These are phyloP conservation scores for Tiliacea citrago DNA, from an alignment of 2,888 invertebrate species.

Conservation along the genomic window DNA sequence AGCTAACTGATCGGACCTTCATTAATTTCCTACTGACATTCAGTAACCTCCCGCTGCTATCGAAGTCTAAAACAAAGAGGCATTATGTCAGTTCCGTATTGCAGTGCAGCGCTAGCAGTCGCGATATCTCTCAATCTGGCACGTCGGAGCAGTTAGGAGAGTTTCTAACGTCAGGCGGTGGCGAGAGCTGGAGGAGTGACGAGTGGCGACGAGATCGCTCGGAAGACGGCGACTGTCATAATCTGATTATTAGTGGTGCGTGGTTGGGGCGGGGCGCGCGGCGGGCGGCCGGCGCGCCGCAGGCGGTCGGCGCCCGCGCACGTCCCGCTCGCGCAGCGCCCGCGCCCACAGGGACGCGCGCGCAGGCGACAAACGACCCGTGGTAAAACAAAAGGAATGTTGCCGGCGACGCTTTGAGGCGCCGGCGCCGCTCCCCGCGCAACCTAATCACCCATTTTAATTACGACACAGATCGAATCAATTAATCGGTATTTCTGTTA, in stretches of 20 bases:
- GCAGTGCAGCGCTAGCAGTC: slow-evolving; percentile 51
- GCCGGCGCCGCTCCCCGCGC: slow-evolving; percentile 89
- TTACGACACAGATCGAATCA: slow-evolving; percentile 91
- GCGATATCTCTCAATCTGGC: slow-evolving; percentile 71
- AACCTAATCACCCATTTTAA: slow-evolving; percentile 90
- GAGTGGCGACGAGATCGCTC: slow-evolving; percentile 75
- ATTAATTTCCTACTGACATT: slow-evolving; percentile 62
- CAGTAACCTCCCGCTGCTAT: slow-evolving; percentile 71
- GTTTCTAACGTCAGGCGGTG: slow-evolving; percentile 66
- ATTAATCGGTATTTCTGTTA: slow-evolving; percentile 90
- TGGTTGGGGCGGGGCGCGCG: slow-evolving; percentile 87
- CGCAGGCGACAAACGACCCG: slow-evolving; percentile 90
- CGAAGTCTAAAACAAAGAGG: slow-evolving; percentile 70
- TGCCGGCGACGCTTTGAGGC: slow-evolving; percentile 90
- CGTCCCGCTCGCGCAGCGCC: slow-evolving; percentile 74
- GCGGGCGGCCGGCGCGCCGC: slow-evolving; percentile 85
- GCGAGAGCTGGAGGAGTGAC: slow-evolving; percentile 83
- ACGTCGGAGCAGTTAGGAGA: slow-evolving; percentile 47
- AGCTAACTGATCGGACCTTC: slow-evolving; percentile 57
- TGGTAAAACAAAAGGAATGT: slow-evolving; percentile 91
- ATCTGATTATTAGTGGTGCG: slow-evolving; percentile 89
- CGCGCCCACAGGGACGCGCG: slow-evolving; percentile 73
- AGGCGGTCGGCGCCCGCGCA: slow-evolving; percentile 89
- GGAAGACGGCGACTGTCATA: slow-evolving; percentile 88
- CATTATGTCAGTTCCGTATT: slow-evolving; percentile 74